A percentile compares a stretch with the other conserved stretches of the same genome.
Evolutionary conservation across 2,888 invertebrate species (phyloP).

Genomic region (Megalurothrips usitatus): DNA sequence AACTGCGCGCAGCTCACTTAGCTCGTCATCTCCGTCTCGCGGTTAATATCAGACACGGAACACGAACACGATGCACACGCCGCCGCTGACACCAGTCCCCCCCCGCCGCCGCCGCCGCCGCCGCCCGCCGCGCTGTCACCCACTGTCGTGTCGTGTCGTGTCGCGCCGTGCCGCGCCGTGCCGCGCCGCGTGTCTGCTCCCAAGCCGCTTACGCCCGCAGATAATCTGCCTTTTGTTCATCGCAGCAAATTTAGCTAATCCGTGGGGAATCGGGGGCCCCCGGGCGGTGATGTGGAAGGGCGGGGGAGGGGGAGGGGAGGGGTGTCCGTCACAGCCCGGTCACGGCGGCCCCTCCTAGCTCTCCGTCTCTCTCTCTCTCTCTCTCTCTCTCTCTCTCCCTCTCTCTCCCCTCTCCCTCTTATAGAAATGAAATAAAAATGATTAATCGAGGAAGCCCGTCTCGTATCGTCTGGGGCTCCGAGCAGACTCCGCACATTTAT

Average conservation of each 20-base stretch:
- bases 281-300: not conserved
- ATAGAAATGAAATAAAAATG: too few relatives aligned
- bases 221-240: constrained; percentile 24
- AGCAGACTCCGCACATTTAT: too few relatives aligned
- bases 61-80: too few relatives aligned
- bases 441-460: too few relatives aligned
- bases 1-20: too few relatives aligned
- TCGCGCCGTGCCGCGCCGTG: not conserved
- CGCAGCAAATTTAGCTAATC: constrained; percentile 18
- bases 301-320: not conserved
- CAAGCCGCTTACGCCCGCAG: constrained; percentile 13
- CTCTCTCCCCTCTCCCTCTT: too few relatives aligned
- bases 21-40: too few relatives aligned
- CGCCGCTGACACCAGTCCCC: too few relatives aligned
- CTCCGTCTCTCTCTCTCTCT: too few relatives aligned
- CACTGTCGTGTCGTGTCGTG: not conserved
- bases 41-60: too few relatives aligned
- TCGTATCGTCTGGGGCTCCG: too few relatives aligned
- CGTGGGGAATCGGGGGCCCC: not conserved
- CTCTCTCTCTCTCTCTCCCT: too few relatives aligned
- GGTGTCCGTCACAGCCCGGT: not conserved
- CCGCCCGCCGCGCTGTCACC: not conserved
- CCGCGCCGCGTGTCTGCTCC: constrained; percentile 12
- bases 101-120: not conserved
- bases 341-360: not conserved